These are phyloP conservation scores for Ommatoiulus sabulosus DNA, from an alignment of 2,888 invertebrate genomes.

Conservation along the genomic window DNA sequence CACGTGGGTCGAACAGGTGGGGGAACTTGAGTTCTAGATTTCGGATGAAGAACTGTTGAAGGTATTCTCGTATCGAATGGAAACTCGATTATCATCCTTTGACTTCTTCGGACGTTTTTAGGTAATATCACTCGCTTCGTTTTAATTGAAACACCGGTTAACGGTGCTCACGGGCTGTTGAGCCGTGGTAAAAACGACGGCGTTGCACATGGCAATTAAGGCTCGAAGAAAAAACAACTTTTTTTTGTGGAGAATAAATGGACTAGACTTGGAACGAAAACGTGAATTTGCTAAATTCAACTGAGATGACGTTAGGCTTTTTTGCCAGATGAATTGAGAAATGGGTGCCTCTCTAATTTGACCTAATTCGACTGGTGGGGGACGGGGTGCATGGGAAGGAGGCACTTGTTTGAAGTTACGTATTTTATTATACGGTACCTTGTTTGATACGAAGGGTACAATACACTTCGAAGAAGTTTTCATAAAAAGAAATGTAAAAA, in stretches of 20 bases:
- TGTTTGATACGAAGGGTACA: neutral
- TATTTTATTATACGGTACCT: neutral
- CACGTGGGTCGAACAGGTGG: conserved; percentile 39
- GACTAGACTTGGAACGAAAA: neutral
- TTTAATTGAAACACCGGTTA: neutral
- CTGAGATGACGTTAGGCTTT: neutral
- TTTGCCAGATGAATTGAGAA: neutral
- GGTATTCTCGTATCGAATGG: neutral
- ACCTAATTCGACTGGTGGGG: conserved; percentile 7
- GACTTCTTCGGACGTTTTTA: neutral
- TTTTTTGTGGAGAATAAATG: neutral
- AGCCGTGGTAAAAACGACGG: neutral
- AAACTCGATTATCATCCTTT: neutral
- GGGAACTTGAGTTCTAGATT: neutral
- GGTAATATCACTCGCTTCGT: neutral
- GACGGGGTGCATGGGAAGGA: neutral
- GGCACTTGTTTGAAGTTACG: neutral
- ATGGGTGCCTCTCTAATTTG: conserved; percentile 15
- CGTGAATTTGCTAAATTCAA: conserved; percentile 14
- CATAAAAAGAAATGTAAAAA: neutral
- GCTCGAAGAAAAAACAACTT: neutral
- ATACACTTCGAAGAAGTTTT: neutral
- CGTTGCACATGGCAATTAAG: neutral
- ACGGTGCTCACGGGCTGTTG: neutral
- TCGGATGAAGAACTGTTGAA: neutral